Percentiles rank a stretch among this genome's conserved stretches.
phyloP scores from a whole-genome alignment of 2,888 invertebrate species.

The Syrphus vitripennis region DNA sequence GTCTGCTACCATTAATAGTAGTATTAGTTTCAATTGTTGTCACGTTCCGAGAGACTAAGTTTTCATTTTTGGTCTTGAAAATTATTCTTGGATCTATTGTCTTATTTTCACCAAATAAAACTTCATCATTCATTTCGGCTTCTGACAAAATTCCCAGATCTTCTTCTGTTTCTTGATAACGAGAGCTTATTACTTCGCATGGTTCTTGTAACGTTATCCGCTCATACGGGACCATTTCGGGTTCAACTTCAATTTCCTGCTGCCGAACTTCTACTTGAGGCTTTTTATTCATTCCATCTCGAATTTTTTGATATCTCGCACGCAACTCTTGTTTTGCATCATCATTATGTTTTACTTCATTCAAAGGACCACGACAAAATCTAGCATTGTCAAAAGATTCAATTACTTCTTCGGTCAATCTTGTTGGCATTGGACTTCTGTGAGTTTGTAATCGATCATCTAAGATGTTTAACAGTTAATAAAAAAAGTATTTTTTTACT shows the following conservation, averaged over 20 bases:
- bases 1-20: not conserved
- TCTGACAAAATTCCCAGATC: slow-evolving; percentile 24
- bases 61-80: slow-evolving; percentile 16
- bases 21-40: slow-evolving; percentile 45
- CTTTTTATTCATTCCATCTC: slow-evolving; percentile 12
- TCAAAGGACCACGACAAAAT: not conserved
- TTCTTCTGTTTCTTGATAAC: not conserved
- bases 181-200: not conserved
- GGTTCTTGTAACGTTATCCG: slow-evolving; percentile 21
- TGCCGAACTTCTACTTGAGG: not conserved
- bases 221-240: not conserved
- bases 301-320: not conserved
- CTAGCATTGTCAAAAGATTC: slow-evolving; percentile 16
- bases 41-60: slow-evolving; percentile 21
- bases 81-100: slow-evolving; percentile 17
- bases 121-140: slow-evolving; percentile 38
- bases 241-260: slow-evolving; percentile 14
- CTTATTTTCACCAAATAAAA: slow-evolving; percentile 22
- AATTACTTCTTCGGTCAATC: slow-evolving; percentile 24
- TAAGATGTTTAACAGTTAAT: not conserved
- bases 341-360: not conserved
- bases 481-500: not conserved
- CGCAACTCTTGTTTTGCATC: not conserved
- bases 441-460: slow-evolving; percentile 20
- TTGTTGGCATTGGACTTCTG: not conserved